These are phyloP conservation scores for Idaea aversata DNA, from an alignment of 2,888 invertebrate species.

Conservation along the genomic window DNA sequence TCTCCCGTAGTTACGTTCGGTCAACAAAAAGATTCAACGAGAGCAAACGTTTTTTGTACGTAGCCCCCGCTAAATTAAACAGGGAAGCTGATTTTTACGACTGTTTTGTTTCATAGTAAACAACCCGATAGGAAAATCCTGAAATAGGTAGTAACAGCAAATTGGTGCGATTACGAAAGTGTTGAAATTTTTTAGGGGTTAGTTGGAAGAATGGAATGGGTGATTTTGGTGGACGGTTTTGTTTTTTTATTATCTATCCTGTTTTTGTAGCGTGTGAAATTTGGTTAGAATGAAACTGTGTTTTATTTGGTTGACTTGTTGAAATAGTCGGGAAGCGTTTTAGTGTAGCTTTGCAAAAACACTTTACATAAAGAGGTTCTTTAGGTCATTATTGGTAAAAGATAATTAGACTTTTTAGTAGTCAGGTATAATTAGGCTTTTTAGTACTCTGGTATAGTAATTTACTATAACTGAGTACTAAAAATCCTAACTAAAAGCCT, in stretches of 20 bases:
- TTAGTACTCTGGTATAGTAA: too few species aligned
- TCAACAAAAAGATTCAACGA: slow-evolving; percentile 69
- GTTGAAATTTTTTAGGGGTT: slow-evolving; percentile 17
- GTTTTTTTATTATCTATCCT: background rate
- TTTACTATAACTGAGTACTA: too few species aligned
- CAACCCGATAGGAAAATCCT: slow-evolving; percentile 45
- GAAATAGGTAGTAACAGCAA: slow-evolving; percentile 36
- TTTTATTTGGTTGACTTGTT: background rate
- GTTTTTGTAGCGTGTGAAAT: background rate
- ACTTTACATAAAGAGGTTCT: too few species aligned
- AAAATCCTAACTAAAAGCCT: too few species aligned
- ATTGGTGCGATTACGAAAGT: slow-evolving; percentile 23
- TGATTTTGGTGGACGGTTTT: background rate
- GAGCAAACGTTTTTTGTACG: slow-evolving; percentile 70
- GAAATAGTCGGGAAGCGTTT: background rate
- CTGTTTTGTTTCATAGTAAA: slow-evolving; percentile 55
- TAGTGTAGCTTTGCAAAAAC: too few species aligned
- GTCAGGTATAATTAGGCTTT: too few species aligned
- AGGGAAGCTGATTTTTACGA: slow-evolving; percentile 61
- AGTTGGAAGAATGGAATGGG: slow-evolving; percentile 11
- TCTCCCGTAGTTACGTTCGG: slow-evolving; percentile 67
- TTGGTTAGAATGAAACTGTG: background rate
- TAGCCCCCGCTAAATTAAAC: slow-evolving; percentile 76
- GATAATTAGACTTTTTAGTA: too few species aligned
- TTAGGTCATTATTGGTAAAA: too few species aligned